Base-by-base conservation (phyloP, 2,113 vertebrate species). In the Odocoileus virginianus region DNA sequence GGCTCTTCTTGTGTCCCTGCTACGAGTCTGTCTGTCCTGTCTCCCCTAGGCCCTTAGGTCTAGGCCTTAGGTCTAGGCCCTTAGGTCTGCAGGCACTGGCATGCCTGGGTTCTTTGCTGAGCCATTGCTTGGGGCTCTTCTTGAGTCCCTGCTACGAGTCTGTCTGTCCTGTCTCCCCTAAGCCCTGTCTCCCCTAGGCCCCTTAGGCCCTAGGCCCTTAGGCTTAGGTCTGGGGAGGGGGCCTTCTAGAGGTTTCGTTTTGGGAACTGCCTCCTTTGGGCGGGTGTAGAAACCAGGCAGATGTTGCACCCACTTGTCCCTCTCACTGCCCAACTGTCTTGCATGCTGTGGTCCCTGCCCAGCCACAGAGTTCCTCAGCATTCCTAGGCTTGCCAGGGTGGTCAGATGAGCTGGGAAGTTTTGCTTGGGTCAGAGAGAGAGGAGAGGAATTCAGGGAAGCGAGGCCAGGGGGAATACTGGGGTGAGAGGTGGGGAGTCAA, bases 51-150 rank as follows among this genome's bases (percentile, higher is more conserved):
- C 55, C 55, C 43, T 45, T 45, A 45, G 43, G 0, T 50, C 40
- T 11, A 54, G 27, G 58, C 57, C 45, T 50, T 50, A 50, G 47
- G 47, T 12, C 47, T 50, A 50, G 12, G 47, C 47, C 47, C 47
- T 50, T 50, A 50, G 47, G 47, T 45, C 43, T 6, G 15, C 28
- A 33, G 5, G 28, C 54, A 1, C 40, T 1, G n/a, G 28, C 16
- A 1, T 2, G 21, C 43, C 1, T 1, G 13, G 25, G 43, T 16
- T 30, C 71, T 36, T 40, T 19, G 27, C 1, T 8, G 28, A 17
- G 28, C 10, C 17, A 4, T 40, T 28, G 17, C 60, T 57, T 43
- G 64, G 52, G 52, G 50, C 7, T 43, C 33, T 21, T n/a, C 52
- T 2, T 5, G 21, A 2, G 52, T 81, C 79, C 43, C 50, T 47